Base-by-base conservation (phyloP, 2,113 vertebrate species). In the Nannobrachium achirus region DNA sequence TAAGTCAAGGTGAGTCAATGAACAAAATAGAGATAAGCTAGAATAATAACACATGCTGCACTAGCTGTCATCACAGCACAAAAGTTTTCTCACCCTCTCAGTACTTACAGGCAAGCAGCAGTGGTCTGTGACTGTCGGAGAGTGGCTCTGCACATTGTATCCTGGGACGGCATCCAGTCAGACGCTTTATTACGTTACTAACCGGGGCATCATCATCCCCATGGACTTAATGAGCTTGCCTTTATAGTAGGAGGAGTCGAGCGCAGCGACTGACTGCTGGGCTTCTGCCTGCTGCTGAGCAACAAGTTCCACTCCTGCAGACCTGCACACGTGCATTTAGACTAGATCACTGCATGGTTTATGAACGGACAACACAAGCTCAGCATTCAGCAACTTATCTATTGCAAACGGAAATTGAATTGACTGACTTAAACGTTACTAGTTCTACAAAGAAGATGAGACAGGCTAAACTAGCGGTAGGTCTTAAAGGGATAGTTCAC, bases 151-250 rank as follows among this genome's bases (percentile, higher is more conserved):
- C 83, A 74, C 83, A 80, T 88, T 79, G 64, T 82, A 78, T 64
- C 81, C 48, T 39, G 49, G 78, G 87, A 88, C 66, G 50, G 86
- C 66, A 77, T 82, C 76, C 79, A n/a, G n/a, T n/a, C n/a, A 76
- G 75, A 66, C 77, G 81, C 81, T 89, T 89, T 89, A 91, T 86
- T 86, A 75, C 67, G 85, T 74, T 80, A 76, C 63, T 79, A 80
- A 73, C 66, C 33, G 4, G 81, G 74, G 46, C n/a, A 19, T 41
- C 80, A 85, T 88, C 84, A 80, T 75, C 82, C 85, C 80, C 61
- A 14, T 63, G 73, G 83, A 87, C 71, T 87, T 79, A 75, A 76
- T 69, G 65, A 33, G 76, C 50, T 59, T 53, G 49, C 63, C 67
- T 56, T n/a, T n/a, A n/a, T n/a, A 45, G 70, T 66, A 75, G 90